Base-by-base conservation (phyloP, 2,113 vertebrate species). In the Gasterosteus aculeatus region DNA sequence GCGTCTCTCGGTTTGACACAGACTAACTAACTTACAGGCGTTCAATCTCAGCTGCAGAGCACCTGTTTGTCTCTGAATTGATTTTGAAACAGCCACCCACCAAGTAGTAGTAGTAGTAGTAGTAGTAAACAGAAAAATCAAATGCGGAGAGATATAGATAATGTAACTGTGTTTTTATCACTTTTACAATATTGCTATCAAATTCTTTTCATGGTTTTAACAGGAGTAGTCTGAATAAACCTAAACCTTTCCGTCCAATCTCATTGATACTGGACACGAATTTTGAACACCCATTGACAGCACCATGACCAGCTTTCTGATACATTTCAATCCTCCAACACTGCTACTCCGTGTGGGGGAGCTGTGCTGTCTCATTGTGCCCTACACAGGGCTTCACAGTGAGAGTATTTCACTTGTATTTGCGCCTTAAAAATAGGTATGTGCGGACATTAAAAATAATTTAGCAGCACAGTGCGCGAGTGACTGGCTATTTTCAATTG, bases 291-390 rank as follows among this genome's bases (percentile, higher is more conserved):
- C 42, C 38, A 74, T 54, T 39, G 69, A 11, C 61, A 46, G 6
- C 10, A 19, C 16, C 51, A 15, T 58, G 3, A 49, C 3, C 44
- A 38, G n/a, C 15, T 65, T 41, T 51, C 44, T 72, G 16, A 53
- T 62, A 42, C n/a, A 63, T 56, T 69, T 71, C 35, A 65, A 62
- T 76, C 60, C 72, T 73, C 58, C 46, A 10, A 61, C 65, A 70
- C 10, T 41, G 26, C 33, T 15, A 46, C 41, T 75, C 56, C 54
- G 11, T 63, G 7, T 57, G 65, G 35, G 29, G 35, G n/a, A 60
- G 35, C 68, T 47, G n/a, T 46, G 65, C 33, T 15, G 19, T 63
- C 35, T 83, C 62, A 85, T 26, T 26, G 22, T 26, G 22, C 22
- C 22, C 22, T 26, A 26, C 22, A 26, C 22, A 26, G 22, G 22